A percentile compares a stretch with the other conserved stretches of the same genome.
These are phyloP conservation scores for Acanthurus lineatus DNA, from an alignment of 2,797 vertebrate genomes.

Conservation along the genomic window DNA sequence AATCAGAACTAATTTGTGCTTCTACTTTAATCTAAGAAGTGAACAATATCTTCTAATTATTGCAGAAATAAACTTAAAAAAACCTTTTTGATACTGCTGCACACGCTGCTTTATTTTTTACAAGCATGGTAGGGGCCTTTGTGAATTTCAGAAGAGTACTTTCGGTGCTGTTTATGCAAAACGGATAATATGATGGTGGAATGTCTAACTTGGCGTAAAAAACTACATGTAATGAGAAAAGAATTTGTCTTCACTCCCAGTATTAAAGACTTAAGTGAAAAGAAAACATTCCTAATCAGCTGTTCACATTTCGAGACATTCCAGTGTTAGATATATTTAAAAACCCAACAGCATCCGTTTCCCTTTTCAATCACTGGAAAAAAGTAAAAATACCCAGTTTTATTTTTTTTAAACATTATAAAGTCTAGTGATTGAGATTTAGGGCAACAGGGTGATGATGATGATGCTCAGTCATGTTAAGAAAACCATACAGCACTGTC, in stretches of 20 bases:
- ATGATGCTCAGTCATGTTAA: neutral
- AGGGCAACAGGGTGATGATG: neutral
- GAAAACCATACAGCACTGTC: neutral
- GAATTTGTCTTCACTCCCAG: conserved; percentile 23
- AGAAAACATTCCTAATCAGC: conserved; percentile 32
- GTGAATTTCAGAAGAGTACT: conserved; percentile 14
- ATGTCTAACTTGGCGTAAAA: conserved; percentile 34
- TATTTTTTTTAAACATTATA: too few species aligned
- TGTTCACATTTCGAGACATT: conserved; percentile 52
- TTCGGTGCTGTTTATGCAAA: conserved; percentile 31
- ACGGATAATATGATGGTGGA: conserved; percentile 4
- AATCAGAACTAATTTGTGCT: neutral
- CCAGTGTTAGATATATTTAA: too few species aligned
- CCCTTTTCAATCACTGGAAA: too few species aligned
- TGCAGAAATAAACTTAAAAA: neutral
- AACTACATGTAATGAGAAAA: conserved; percentile 34
- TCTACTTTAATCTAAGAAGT: neutral
- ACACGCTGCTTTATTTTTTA: neutral
- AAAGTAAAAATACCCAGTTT: too few species aligned
- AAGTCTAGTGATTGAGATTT: too few species aligned
- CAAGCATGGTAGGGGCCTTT: neutral
- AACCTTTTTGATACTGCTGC: neutral
- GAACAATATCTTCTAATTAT: neutral
- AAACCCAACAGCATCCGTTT: too few species aligned
- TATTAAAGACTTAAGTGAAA: conserved; percentile 21